A percentile compares a stretch with the other conserved stretches of the same genome.
Conservation (phyloP, 35 echinoderm and acorn worm genomes). For the Chiridota heheva region DNA sequence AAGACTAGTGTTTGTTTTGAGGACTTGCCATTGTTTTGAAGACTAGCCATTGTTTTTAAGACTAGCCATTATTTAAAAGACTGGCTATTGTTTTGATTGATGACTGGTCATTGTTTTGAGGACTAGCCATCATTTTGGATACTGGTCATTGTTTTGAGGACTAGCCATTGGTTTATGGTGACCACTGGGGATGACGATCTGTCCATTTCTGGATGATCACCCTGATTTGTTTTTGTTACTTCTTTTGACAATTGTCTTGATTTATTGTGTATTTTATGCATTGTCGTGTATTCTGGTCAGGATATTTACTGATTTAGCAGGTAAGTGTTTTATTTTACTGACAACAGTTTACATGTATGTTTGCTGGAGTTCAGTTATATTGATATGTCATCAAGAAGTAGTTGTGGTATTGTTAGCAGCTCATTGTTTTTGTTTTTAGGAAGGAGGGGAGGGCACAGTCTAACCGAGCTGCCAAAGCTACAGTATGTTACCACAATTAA, state of each 20-base stretch:
- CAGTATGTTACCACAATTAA: background rate
- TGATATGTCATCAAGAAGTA: too few relatives aligned
- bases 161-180: background rate
- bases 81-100: background rate
- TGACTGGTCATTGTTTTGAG: background rate
- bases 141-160: background rate
- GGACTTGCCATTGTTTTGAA: background rate
- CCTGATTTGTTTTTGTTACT: slow-evolving; percentile 88
- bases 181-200: slow-evolving; percentile 74
- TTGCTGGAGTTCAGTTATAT: background rate
- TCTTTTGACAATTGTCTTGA: slow-evolving; percentile 46
- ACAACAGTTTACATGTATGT: background rate
- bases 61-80: background rate
- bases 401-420: too few relatives aligned
- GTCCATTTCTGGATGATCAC: slow-evolving; percentile 90
- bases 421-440: background rate
- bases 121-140: background rate
- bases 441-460: background rate
- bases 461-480: background rate
- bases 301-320: slow-evolving; percentile 28
- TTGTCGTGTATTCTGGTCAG: slow-evolving; percentile 55
- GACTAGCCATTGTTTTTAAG: too few relatives aligned
- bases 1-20: background rate
- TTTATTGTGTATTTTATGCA: slow-evolving; percentile 71
- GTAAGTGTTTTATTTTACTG: background rate